Percentiles rank a stretch among this genome's conserved stretches.
phyloP scores from a whole-genome alignment of 2,888 invertebrate genomes.

The Athalia rosae region DNA sequence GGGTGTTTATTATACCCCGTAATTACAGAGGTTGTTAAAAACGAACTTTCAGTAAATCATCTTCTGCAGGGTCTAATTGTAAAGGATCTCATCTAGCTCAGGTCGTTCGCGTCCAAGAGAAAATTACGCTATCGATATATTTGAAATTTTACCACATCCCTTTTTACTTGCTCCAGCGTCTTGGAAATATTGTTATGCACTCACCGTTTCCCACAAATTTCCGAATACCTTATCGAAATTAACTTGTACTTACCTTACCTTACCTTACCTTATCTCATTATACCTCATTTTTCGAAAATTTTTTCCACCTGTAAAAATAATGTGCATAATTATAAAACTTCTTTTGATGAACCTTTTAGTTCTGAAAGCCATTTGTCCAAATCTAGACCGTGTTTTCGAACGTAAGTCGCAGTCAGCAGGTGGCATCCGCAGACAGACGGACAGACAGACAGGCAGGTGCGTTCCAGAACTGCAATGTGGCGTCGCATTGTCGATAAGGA shows the following conservation, averaged over 20 bases:
- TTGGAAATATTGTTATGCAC: constrained; percentile 22
- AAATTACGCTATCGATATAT: neutral
- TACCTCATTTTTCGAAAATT: constrained; percentile 5
- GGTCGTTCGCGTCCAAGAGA: constrained; percentile 10
- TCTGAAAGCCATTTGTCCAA: neutral
- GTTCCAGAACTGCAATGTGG: neutral
- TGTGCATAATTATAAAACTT: neutral
- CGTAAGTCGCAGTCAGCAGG: constrained; percentile 37
- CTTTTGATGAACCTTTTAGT: neutral
- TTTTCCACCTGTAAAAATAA: neutral
- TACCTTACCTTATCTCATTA: too few relatives aligned
- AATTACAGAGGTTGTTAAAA: constrained; percentile 13
- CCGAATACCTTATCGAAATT: neutral
- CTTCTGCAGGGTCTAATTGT: neutral
- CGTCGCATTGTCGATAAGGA: constrained; percentile 34
- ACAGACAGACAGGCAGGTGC: constrained; percentile 7
- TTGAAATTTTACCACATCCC: neutral
- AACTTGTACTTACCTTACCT: too few relatives aligned
- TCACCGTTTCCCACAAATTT: neutral
- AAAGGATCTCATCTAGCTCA: neutral
- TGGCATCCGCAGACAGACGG: constrained; percentile 29
- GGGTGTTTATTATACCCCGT: constrained; percentile 8
- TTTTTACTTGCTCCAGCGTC: constrained; percentile 26
- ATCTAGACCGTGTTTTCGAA: constrained; percentile 34
- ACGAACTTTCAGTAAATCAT: constrained; percentile 31